Evolutionary conservation across 2,797 vertebrate species (phyloP), one percentile per base, ranked within the genome.

Genomic region (Catamblyrhynchus diadema): DNA sequence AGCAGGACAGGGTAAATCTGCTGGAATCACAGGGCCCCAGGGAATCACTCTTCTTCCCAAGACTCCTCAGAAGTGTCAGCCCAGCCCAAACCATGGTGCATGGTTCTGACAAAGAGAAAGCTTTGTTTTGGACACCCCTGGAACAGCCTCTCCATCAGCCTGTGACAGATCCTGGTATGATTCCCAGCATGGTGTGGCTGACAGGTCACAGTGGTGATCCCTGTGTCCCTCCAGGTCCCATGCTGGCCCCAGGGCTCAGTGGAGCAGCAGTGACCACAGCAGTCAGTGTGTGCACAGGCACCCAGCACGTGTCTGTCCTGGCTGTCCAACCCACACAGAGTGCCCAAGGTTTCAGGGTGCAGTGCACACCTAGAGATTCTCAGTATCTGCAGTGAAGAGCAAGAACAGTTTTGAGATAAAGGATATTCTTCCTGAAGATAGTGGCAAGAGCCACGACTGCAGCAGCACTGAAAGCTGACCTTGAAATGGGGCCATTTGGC

Each of bases 401-500:
- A 80, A n/a, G 42, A 84, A 39, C 0, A 1, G n/a, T 13, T 91
- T 18, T 42, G 42, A 85, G 74, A 79, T 10, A 81, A 85, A 91
- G 57, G 5, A 57, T 78, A 35, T 54, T 93, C 45, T 59, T 82
- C 54, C 45, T 91, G 88, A 78, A 86, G 87, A 67, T 20, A 83
- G 90, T 13, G 47, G 78, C 69, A 74, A n/a, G 24, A 85, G 25
- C 67, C 17, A 4, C 0, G 12, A 72, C 69, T 79, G 75, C 53
- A 69, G 23, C 22, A 45, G 59, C 27, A 16, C 83, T 85, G 92
- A 77, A 70, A 89, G 74, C 86, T 91, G 94, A 80, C 86, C 81
- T 67, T 80, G 86, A 94, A 92, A 93, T n/a, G 41, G 30, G 74
- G 69, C 74, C 79, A 74, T 62, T 89, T 94, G 88, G 86, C 91